Base-by-base conservation (phyloP, 1,140 invertebrate species). In the Carposina sasakii region DNA sequence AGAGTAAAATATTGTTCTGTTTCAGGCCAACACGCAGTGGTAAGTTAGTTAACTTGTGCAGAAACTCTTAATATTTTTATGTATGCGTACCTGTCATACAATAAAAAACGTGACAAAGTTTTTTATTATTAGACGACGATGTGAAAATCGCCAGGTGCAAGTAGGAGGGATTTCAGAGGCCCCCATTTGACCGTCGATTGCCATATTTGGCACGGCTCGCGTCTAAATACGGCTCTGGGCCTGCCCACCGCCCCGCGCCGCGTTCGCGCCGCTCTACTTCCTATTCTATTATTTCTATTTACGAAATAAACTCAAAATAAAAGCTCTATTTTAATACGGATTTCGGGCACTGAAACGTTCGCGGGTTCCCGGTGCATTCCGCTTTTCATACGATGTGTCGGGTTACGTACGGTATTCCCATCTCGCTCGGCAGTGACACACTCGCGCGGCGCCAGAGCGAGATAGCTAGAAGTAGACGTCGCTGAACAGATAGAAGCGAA, bases 181-280 rank as follows among this genome's bases (percentile, higher is more conserved):
- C 89, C 90, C 89, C 90, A 89, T 90, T 90, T 89, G 89, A 86
- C 86, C 88, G 75, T 65, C 88, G 85, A 89, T 88, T 88, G 81
- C 90, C 90, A 87, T 90, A 91, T 90, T 90, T 88, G 90, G 90
- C 81, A 89, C 86, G 88, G 88, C 85, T 85, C 87, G 87, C 81
- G 87, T 90, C 90, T 90, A 91, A 90, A 91, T 91, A 91, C 90
- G 90, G 90, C 87, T 88, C 86, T 87, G 87, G 88, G 87, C 87
- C 86, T 85, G 89, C 89, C 89, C 85, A 79, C 72, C 69, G 63
- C 67, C 64, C 71, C 72, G 63, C 73, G 60, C 65, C 71, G 69
- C 75, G 72, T 67, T 54, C 71, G 70, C 63, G 60, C 59, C 68
- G 68, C 67, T 76, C 71, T 66, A 85, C 82, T 86, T 87, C 85